Evolutionary conservation across 1,140 invertebrate species (phyloP), one percentile per base, ranked within the genome.

Genomic region (Drosophila ohnishii): DNA sequence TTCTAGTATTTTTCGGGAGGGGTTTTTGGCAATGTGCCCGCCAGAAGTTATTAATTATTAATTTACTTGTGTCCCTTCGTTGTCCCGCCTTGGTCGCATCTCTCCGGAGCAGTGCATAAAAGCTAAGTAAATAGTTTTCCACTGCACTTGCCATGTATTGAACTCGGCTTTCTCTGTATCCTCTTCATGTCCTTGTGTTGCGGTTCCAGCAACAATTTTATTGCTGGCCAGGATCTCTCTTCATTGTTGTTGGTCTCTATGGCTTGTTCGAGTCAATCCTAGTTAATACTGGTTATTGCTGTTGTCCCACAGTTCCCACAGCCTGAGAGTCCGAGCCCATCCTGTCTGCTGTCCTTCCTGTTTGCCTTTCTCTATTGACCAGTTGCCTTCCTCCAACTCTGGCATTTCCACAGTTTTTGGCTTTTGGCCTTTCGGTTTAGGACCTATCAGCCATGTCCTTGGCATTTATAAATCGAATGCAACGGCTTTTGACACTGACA

Each of bases 31-130:
- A 64, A 48, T 51, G 6, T 65, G 72, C 72, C 51, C 48, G 14
- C 56, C 44, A 55, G 58, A 71, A 76, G 59, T 70, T 82, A 83
- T 87, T 86, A 87, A 79, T 87, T 57, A 87, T 83, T 86, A 83
- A 86, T 85, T 84, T 67, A 62, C 56, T 73, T 76, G 45, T 75
- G 75, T 55, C 58, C 66, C 69, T 72, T 35, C 5, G 53, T 22
- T 28, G 37, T 45, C 48, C 50, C 48, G 22, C 28, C 6, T 16
- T 8, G n/a, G 53, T 40, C 22, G 44, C n/a, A 34, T 58, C 40
- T 34, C 22, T 37, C 48, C 30, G 53, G n/a, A 16, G 42, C 56
- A 47, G 30, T 70, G 60, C 50, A 75, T 65, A 61, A 73, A 47
- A 69, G 78, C 63, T 74, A 62, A 39, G 55, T 37, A 55, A 55